Conservation (phyloP, 2,113 vertebrate species). For the Columbina picui region DNA sequence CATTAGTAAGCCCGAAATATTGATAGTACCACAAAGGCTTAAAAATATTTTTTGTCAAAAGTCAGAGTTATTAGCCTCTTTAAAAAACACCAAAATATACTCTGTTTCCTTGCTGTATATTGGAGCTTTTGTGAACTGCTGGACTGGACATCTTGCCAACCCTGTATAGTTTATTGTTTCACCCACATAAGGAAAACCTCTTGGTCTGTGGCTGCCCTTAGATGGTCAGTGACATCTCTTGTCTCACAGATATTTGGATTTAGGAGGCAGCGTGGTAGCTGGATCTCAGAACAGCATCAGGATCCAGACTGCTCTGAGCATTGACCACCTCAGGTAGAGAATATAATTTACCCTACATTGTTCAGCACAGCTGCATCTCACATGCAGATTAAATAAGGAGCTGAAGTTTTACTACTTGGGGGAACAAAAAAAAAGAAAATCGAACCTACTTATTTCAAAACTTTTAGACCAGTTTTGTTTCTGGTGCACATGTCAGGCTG, state of each 20-base stretch:
- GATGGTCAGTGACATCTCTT: not conserved
- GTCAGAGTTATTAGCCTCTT: not conserved
- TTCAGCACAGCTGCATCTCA: not conserved
- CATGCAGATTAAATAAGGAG: not conserved
- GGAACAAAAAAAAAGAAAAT: not conserved
- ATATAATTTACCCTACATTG: not conserved
- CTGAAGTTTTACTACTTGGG: not conserved
- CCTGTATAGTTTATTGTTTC: not conserved
- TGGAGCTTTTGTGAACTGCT: not conserved
- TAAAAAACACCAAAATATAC: not conserved
- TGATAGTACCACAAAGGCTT: not conserved
- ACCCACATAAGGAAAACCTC: too few species aligned
- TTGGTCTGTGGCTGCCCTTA: not conserved
- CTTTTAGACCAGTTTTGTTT: not conserved
- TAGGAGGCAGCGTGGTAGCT: not conserved
- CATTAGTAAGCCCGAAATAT: not conserved
- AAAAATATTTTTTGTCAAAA: not conserved
- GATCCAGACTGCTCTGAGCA: not conserved
- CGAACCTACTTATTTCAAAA: accelerated
- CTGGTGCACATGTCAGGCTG: not conserved
- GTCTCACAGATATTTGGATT: not conserved
- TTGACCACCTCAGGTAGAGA: not conserved
- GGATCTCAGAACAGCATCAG: not conserved
- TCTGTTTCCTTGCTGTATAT: not conserved
- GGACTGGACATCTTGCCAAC: not conserved